Evolutionary conservation across 2,888 invertebrate genomes (phyloP), one percentile per base, ranked within the genome.

Genomic region (Ctenicera cuprea): DNA sequence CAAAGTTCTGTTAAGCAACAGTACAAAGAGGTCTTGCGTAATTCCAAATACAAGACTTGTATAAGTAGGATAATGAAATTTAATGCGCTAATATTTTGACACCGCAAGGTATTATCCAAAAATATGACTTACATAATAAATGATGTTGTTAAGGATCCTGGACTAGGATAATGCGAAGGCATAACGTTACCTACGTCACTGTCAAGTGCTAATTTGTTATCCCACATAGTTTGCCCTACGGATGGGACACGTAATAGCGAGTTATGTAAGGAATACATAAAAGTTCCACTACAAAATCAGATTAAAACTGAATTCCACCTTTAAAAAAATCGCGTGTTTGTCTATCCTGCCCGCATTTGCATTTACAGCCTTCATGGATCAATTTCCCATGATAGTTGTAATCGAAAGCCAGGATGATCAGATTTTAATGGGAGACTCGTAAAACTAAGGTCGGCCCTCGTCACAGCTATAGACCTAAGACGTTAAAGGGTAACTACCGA

Each of bases 131-230:
- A 41, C 14, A 20, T 45, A 41, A 63, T 63, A 63, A 63, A 63
- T 16, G 26, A 54, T 52, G 41, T 65, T 30, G 50, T 66, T 66
- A 54, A 43, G 63, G 65, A 66, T 66, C n/a, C 30, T 41, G 43
- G 14, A 54, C 65, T 54, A 16, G 65, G 54, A 52, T 66, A 66
- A 66, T 52, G 18, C 16, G 38, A 26, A 45, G 20, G 65, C 65
- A 52, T 8, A 52, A 66, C 33, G 65, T 52, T 52, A 66, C 65
- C 65, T 66, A 52, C 65, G 54, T 66, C 65, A 66, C 50, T 66
- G 65, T 66, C 65, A 66, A 66, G 54, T 38, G 16, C 30, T 50
- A 66, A 66, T 66, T 66, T 66, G 52, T 66, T 43, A 66, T 52
- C 65, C 41, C 33, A 22, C 50, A 65, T 50, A 66, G 33, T 50